phyloP scores from a whole-genome alignment of 92 coral and sea anemone genomes.

The Diadumene lineata region DNA sequence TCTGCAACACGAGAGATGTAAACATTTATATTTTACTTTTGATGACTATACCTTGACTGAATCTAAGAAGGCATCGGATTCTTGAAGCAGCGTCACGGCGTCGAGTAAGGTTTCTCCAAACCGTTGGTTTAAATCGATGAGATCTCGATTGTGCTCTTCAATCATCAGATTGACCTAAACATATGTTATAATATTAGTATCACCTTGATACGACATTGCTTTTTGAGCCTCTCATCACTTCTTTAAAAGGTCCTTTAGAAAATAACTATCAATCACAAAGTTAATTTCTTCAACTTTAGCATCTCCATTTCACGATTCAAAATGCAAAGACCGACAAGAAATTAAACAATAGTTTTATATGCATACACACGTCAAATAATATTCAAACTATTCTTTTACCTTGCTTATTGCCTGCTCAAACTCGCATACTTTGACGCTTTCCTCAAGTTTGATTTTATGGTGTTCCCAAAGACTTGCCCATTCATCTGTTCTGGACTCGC shows the following conservation, averaged over 20 bases:
- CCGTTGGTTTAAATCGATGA: slow-evolving; percentile 79
- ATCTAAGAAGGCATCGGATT: slow-evolving; percentile 87
- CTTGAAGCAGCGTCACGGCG: slow-evolving; percentile 92
- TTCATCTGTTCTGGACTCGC: slow-evolving; percentile 82
- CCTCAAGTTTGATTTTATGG: slow-evolving; percentile 85
- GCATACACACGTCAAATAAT: not conserved
- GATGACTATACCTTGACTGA: slow-evolving; percentile 79
- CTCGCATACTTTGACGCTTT: slow-evolving; percentile 91
- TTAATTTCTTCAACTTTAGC: too few relatives aligned
- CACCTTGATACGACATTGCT: not conserved
- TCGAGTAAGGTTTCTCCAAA: slow-evolving; percentile 87
- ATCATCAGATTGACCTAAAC: slow-evolving; percentile 81
- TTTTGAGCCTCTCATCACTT: too few relatives aligned
- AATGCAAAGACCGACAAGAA: not conserved
- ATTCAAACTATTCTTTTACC: slow-evolving; percentile 42
- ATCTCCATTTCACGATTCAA: too few relatives aligned
- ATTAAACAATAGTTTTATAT: slow-evolving; percentile 7
- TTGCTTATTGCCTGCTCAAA: slow-evolving; percentile 89
- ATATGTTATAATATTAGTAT: not conserved
- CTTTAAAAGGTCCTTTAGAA: too few relatives aligned
- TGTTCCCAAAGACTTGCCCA: slow-evolving; percentile 97
- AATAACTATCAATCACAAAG: too few relatives aligned
- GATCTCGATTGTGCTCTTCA: slow-evolving; percentile 85
- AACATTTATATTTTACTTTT: too few relatives aligned
- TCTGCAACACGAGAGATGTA: too few relatives aligned